Base-by-base conservation (phyloP, 92 coral and sea anemone genomes). In the Muricea muricata region DNA sequence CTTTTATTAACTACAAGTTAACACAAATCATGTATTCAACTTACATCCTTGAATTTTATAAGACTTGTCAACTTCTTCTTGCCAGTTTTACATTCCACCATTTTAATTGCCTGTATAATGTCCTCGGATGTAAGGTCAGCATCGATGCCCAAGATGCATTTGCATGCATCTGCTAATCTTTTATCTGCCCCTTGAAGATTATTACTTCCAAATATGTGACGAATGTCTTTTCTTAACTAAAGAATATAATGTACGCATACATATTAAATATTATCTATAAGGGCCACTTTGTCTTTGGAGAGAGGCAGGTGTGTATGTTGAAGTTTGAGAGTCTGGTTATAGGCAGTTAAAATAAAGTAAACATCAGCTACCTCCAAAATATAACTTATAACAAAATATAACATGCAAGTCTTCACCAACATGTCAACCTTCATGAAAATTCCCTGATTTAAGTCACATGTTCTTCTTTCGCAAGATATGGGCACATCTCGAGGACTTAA, bases 391-490 rank as follows among this genome's bases (percentile, higher is more conserved):
- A 42, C n/a, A n/a, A n/a, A n/a, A n/a, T n/a, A n/a, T n/a, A n/a
- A n/a, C n/a, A n/a, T n/a, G n/a, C n/a, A n/a, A n/a, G n/a, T n/a
- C n/a, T n/a, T n/a, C n/a, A n/a, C n/a, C 50, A 42, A 42, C 50
- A 42, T 7, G 7, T 42, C 50, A 42, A 42, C 50, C 50, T 42
- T 42, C 14, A 42, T 42, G 7, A 7, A 42, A 42, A 42, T 42
- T 42, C 50, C 50, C 50, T 42, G 50, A 42, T 42, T 7, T 28
- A 31, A 26, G 25, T 30, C 28, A 85, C 90, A 80, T 87, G 69
- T 35, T 46, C 31, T 63, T 50, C 75, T 39, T 87, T 73, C 26
- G 80, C 76, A 42, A 87, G 63, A 72, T 81, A 87, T 24, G 87
- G 83, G 47, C 90, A 81, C 33, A 69, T 81, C n/a, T n/a, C n/a